Evolutionary conservation across 1,140 invertebrate species (phyloP).

Genomic region (Diorhabda carinulata): DNA sequence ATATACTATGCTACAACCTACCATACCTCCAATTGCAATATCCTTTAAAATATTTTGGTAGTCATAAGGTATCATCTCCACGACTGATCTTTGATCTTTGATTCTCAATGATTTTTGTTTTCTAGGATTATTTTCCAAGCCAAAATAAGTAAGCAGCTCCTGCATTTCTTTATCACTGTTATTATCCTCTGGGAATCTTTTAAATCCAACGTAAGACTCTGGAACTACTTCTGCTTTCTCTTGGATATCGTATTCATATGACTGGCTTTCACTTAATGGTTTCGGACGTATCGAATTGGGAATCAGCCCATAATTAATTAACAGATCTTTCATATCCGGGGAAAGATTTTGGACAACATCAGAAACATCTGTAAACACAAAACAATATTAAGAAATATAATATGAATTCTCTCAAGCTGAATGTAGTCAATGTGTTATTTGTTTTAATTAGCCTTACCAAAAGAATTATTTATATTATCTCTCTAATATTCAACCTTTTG

Average conservation of each 20-base stretch:
- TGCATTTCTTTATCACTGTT: conserved; percentile 54
- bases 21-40: conserved; percentile 47
- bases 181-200: conserved; percentile 53
- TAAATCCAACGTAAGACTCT: conserved; percentile 56
- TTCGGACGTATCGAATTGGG: neutral
- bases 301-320: conserved; percentile 47
- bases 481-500: too few relatives aligned
- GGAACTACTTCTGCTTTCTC: conserved; percentile 40
- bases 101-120: conserved; percentile 25
- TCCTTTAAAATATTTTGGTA: conserved; percentile 53
- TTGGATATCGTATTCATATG: conserved; percentile 24
- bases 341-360: conserved; percentile 45
- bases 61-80: conserved; percentile 51
- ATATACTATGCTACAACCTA: neutral
- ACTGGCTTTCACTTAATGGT: conserved; percentile 1
- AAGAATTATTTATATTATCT: too few relatives aligned
- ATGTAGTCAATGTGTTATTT: too few relatives aligned
- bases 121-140: conserved; percentile 46
- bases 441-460: too few relatives aligned
- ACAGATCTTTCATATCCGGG: conserved; percentile 49
- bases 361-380: conserved; percentile 36
- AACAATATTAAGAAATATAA: neutral
- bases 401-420: too few relatives aligned
- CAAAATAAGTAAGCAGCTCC: conserved; percentile 55
- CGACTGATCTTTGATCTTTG: conserved; percentile 31